phyloP scores from a whole-genome alignment of 1,140 invertebrate species.

The Zaprionus lachaisei region DNA sequence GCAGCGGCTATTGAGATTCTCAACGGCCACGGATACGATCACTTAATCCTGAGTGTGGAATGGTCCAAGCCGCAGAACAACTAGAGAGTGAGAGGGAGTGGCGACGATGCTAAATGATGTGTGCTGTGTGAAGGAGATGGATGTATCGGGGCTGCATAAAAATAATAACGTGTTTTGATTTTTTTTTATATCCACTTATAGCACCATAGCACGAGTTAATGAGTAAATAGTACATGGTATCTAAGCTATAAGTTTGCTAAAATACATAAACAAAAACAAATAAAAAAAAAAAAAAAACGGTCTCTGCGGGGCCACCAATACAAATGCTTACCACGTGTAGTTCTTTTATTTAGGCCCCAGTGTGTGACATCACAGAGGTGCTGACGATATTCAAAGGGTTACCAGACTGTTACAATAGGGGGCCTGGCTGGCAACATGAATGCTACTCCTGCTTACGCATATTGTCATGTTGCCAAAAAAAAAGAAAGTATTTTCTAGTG shows the following conservation, averaged over 20 bases:
- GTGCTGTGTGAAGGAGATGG: constrained; percentile 13
- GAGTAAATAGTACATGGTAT: constrained; percentile 43
- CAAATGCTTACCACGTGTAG: not conserved
- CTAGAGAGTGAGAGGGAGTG: constrained; percentile 37
- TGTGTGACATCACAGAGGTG: constrained; percentile 14
- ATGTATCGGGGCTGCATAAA: not conserved
- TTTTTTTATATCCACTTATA: constrained; percentile 43
- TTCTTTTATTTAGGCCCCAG: not conserved
- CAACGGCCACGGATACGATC: constrained; percentile 98
- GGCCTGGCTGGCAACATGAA: not conserved
- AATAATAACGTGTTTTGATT: not conserved
- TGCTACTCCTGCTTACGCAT: not conserved
- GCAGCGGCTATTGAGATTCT: constrained; percentile 95
- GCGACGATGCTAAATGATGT: constrained; percentile 13
- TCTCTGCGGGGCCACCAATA: constrained; percentile 27
- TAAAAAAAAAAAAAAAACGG: constrained; percentile 18
- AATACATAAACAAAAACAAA: constrained; percentile 48
- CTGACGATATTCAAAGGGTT: constrained; percentile 13
- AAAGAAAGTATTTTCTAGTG: no score
- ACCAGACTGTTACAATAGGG: constrained; percentile 4
- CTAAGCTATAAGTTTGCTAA: constrained; percentile 70
- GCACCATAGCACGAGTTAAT: constrained; percentile 34
- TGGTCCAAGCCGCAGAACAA: constrained; percentile 95
- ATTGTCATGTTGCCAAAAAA: not conserved
- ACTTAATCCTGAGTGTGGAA: constrained; percentile 98